Evolutionary conservation across 1,140 invertebrate genomes (phyloP).

Genomic region (Lycorma delicatula): DNA sequence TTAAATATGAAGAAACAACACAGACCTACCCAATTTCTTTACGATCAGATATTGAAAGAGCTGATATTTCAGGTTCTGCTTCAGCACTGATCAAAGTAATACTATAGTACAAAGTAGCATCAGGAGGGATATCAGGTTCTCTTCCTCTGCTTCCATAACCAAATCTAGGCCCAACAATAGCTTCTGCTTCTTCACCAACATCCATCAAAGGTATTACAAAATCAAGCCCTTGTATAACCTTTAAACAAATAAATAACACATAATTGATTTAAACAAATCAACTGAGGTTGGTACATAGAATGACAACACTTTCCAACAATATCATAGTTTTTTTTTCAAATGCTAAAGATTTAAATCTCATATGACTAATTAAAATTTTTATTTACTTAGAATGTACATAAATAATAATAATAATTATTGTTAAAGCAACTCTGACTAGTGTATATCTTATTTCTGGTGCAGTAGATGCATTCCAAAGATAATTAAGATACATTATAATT

Average conservation of each 20-base stretch:
- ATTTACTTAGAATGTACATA: not conserved
- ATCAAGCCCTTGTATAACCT: constrained; percentile 69
- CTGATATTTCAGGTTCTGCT: constrained; percentile 53
- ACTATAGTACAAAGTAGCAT: constrained; percentile 50
- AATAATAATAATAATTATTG: not conserved
- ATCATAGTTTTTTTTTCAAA: not conserved
- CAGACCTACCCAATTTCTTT: constrained; percentile 53
- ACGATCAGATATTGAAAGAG: constrained; percentile 46
- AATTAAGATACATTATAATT: too few relatives aligned
- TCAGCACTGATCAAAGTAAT: constrained; percentile 59
- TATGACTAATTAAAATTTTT: not conserved
- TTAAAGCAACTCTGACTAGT: not conserved
- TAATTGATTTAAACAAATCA: too few relatives aligned
- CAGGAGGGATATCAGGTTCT: constrained; percentile 52
- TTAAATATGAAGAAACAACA: too few relatives aligned
- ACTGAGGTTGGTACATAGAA: not conserved
- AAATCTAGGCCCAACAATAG: constrained; percentile 63
- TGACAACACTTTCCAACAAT: too few relatives aligned
- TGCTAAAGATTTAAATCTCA: not conserved
- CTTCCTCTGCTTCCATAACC: constrained; percentile 61
- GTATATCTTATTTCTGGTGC: too few relatives aligned
- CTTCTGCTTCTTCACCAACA: constrained; percentile 58
- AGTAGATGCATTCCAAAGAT: too few relatives aligned
- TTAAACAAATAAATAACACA: constrained; percentile 12
- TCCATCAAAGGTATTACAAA: constrained; percentile 77